A percentile compares a stretch with the other conserved stretches of the same genome.
phyloP scores from a whole-genome alignment of 1,140 invertebrate species.

The Papilio xuthus region DNA sequence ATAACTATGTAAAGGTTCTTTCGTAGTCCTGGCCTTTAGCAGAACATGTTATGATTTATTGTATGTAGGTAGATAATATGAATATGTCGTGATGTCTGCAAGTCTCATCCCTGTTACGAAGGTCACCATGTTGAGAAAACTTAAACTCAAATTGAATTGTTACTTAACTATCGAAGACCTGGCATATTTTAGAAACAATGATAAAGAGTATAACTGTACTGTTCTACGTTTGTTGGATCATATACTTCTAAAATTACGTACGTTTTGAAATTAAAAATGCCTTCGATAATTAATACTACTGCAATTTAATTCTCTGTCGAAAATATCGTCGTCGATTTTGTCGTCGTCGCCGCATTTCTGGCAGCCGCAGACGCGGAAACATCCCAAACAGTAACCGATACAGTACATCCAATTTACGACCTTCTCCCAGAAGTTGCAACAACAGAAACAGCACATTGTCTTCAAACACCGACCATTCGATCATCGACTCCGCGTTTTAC shows the following conservation, averaged over 20 bases:
- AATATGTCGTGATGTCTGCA: too few relatives aligned
- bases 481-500: constrained; percentile 12
- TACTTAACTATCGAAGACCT: too few relatives aligned
- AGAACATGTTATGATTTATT: too few relatives aligned
- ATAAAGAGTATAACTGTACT: too few relatives aligned
- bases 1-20: too few relatives aligned
- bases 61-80: too few relatives aligned
- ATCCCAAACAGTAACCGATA: constrained; percentile 11
- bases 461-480: neutral
- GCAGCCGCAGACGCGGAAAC: constrained; percentile 1
- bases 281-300: constrained; percentile 17
- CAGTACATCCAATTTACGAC: constrained; percentile 45
- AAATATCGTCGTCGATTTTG: constrained; percentile 6
- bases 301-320: constrained; percentile 14
- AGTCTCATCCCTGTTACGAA: too few relatives aligned
- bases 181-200: too few relatives aligned
- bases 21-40: too few relatives aligned
- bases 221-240: too few relatives aligned
- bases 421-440: constrained; percentile 58
- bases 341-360: constrained; percentile 9
- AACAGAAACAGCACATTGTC: constrained; percentile 64
- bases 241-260: neutral
- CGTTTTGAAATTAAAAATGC: constrained; percentile 14
- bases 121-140: too few relatives aligned
- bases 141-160: too few relatives aligned